These are phyloP conservation scores for Salpingus planirostris DNA, from an alignment of 2,888 invertebrate species.

Conservation along the genomic window DNA sequence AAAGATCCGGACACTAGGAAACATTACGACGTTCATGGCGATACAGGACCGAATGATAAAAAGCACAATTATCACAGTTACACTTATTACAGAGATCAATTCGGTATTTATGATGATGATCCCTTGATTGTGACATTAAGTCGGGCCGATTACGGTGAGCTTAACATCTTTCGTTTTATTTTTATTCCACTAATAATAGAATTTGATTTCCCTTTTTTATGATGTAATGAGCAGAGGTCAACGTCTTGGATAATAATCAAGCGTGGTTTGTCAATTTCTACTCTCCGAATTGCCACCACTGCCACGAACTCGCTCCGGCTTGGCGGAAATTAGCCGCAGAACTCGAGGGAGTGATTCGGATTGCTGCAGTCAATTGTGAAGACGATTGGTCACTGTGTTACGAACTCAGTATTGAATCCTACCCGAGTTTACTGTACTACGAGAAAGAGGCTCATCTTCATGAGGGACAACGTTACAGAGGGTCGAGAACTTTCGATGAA, in stretches of 20 bases:
- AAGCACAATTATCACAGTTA: constrained; percentile 68
- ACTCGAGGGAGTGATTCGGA: constrained; percentile 66
- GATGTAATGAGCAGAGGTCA: too few relatives aligned
- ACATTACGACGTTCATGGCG: constrained; percentile 72
- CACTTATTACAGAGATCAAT: constrained; percentile 68
- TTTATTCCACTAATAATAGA: background rate
- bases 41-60: constrained; percentile 49
- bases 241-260: constrained; percentile 48
- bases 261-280: constrained; percentile 84
- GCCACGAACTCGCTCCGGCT: constrained; percentile 70
- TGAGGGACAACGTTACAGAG: constrained; percentile 51
- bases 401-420: constrained; percentile 61
- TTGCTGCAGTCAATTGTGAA: constrained; percentile 83
- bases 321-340: constrained; percentile 73
- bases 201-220: constrained; percentile 6
- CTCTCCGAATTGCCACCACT: constrained; percentile 78
- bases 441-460: constrained; percentile 47
- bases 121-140: constrained; percentile 70
- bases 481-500: constrained; percentile 49
- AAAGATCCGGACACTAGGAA: constrained; percentile 73
- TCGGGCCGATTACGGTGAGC: constrained; percentile 64
- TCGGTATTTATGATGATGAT: constrained; percentile 83
- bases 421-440: constrained; percentile 68
- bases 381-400: constrained; percentile 73
- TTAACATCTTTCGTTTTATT: background rate